Base-by-base conservation (phyloP, 2,113 vertebrate species). In the Aepyceros melampus region DNA sequence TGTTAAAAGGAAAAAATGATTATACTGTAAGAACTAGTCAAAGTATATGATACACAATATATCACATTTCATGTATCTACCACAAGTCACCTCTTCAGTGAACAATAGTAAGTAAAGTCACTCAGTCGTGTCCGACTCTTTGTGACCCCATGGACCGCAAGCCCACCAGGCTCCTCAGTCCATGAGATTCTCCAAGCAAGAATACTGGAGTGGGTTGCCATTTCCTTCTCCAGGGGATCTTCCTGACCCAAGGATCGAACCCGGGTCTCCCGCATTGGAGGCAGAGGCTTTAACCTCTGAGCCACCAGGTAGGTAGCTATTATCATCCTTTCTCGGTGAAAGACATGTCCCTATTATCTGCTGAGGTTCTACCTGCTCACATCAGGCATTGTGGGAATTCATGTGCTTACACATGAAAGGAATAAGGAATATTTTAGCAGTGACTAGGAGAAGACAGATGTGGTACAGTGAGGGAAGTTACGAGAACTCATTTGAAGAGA, bases 1-100 rank as follows among this genome's bases (percentile, higher is more conserved):
- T 89, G 2, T 96, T 8, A 49, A 92, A 96, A 6, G 6, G 51
- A 76, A 56, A 78, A 19, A 87, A 89, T 64, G 7, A 53, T 87
- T 81, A 58, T 45, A 1, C 43, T 87, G 29, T 87, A 23, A 56
- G 33, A 51, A 36, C 58, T 45, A 78, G 93, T 16, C 16, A 21
- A 87, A n/a, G 17, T n/a, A 31, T 51, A 71, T 71, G 27, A 84
- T 40, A 19, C 5, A 36, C 3, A 62, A 23, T 95, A 3, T 43
- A 15, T 76, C 71, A 27, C 40, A 43, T 74, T 74, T 76, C 23
- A 27, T 43, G 23, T 94, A 27, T 81, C 67, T 86, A 16, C 51
- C 29, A 60, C 83, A 17, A 83, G 74, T 84, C 56, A 67, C 13
- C 71, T 94, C 27, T 49, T 84, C 87, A 56, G 2, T 82, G 27